Conservation (phyloP, 2,113 vertebrate genomes). For the Mellivora capensis region DNA sequence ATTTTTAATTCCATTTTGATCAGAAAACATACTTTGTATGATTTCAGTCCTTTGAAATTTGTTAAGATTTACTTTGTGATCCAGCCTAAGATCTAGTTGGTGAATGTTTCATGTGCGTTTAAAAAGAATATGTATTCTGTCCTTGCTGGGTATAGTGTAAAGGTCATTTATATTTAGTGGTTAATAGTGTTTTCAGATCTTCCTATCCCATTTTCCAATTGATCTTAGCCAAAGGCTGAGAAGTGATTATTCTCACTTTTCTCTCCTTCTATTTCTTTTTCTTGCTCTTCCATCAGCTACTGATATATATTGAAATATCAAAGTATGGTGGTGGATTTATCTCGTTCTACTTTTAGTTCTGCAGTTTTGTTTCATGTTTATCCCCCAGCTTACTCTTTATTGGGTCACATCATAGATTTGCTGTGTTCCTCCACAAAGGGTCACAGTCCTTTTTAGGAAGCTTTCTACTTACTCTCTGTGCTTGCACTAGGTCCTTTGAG, state of each 20-base stretch:
- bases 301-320: neutral
- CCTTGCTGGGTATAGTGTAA: neutral
- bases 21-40: neutral
- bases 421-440: neutral
- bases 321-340: neutral
- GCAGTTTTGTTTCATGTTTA: neutral
- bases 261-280: neutral
- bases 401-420: neutral
- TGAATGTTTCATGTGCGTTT: neutral
- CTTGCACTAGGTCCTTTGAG: neutral
- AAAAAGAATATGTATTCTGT: neutral
- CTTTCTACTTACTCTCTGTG: neutral
- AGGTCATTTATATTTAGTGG: neutral
- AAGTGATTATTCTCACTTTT: neutral
- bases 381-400: neutral
- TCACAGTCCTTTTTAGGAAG: neutral
- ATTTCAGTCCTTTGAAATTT: neutral
- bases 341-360: neutral
- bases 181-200: neutral
- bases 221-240: neutral
- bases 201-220: neutral
- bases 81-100: neutral
- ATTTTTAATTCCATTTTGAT: constrained; percentile 29
- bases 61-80: neutral
- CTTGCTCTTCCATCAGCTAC: neutral